A percentile compares a stretch with the other conserved stretches of the same genome.
phyloP scores from a whole-genome alignment of 1,140 invertebrate genomes.

The Zelostemma sp. region DNA sequence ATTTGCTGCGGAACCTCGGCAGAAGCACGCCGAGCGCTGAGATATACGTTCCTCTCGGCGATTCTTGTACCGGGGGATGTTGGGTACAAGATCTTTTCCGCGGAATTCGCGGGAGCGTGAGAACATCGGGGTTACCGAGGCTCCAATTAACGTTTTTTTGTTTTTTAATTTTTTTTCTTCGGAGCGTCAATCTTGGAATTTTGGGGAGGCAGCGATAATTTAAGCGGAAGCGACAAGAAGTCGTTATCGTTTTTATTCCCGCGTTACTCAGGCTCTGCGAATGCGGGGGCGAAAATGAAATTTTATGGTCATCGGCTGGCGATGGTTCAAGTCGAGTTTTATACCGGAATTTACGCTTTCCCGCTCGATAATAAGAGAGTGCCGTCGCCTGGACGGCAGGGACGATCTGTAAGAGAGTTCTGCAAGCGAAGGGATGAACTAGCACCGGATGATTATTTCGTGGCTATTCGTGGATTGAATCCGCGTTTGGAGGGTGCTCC shows the following conservation, averaged over 20 bases:
- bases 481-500: conserved; percentile 62
- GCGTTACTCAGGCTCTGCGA: conserved; percentile 32
- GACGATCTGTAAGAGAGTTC: conserved; percentile 40
- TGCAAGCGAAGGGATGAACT: conserved; percentile 63
- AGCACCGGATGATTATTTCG: conserved; percentile 66
- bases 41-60: conserved; percentile 20
- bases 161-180: no score
- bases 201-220: background rate
- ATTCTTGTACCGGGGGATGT: conserved; percentile 29
- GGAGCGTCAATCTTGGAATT: no score
- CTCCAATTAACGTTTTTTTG: no score
- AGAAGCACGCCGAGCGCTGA: conserved; percentile 4
- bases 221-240: conserved; percentile 4
- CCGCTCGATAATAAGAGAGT: conserved; percentile 47
- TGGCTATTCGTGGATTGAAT: conserved; percentile 64
- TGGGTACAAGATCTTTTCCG: conserved; percentile 32
- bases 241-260: conserved; percentile 42
- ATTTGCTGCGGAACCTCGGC: conserved; percentile 13
- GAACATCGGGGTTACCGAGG: conserved; percentile 13
- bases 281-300: conserved; percentile 41
- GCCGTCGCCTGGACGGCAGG: conserved; percentile 26
- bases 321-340: conserved; percentile 35
- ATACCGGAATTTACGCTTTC: conserved; percentile 42
- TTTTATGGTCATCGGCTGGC: conserved; percentile 49
- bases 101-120: conserved; percentile 20